Evolutionary conservation across 2,113 vertebrate species (phyloP).

Genomic region (Cepphus grylle): DNA sequence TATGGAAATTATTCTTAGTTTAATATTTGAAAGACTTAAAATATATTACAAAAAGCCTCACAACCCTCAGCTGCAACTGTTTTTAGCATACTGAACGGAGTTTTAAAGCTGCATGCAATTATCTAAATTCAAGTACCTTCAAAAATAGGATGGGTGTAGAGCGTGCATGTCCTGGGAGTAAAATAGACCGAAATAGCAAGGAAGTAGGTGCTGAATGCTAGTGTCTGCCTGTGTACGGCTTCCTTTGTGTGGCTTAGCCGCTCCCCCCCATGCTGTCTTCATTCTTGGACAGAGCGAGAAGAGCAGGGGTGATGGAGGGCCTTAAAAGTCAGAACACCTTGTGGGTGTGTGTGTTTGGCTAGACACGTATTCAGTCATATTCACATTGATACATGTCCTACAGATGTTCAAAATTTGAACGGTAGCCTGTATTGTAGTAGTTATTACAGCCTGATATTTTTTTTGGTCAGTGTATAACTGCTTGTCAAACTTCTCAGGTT

Average conservation of each 20-base stretch:
- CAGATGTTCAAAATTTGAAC: background rate
- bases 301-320: background rate
- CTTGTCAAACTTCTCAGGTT: conserved; percentile 76
- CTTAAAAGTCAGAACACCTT: background rate
- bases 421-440: too few relatives aligned
- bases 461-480: background rate
- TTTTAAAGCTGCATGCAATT: background rate
- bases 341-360: background rate
- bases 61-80: background rate
- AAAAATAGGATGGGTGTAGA: background rate
- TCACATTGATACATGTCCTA: background rate
- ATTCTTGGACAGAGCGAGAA: background rate
- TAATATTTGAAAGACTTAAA: background rate
- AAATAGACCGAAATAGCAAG: background rate
- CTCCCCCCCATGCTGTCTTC: background rate
- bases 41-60: background rate
- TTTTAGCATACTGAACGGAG: background rate
- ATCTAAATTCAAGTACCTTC: background rate
- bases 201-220: background rate
- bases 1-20: background rate
- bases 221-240: background rate
- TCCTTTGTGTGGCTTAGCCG: background rate
- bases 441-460: background rate
- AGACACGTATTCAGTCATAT: too few relatives aligned
- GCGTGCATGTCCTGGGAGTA: background rate